A percentile compares a stretch with the other conserved stretches of the same genome.
phyloP scores from a whole-genome alignment of 2,113 vertebrate genomes.

The Ancistrus triradiatus region DNA sequence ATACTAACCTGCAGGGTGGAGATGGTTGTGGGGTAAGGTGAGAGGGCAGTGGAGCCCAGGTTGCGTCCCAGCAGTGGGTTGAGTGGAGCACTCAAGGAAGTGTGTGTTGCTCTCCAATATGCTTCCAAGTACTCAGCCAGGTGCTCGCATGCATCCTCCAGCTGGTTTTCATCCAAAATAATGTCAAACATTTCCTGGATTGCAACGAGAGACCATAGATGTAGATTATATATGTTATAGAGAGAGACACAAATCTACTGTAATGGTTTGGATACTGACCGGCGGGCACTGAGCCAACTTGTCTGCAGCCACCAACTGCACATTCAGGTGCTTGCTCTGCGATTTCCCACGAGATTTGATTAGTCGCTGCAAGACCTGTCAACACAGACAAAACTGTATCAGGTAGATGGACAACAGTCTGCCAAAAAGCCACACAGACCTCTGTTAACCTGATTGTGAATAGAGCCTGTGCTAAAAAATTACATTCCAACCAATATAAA shows the following conservation, averaged over 20 bases:
- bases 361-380: constrained; percentile 89
- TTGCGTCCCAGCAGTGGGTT: constrained; percentile 87
- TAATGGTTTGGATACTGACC: constrained; percentile 69
- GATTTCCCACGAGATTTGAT: constrained; percentile 98
- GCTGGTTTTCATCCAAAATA: constrained; percentile 96
- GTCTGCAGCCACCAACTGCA: constrained; percentile 94
- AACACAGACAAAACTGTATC: constrained; percentile 15
- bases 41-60: constrained; percentile 82
- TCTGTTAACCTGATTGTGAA: no score
- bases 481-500: no score
- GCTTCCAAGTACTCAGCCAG: constrained; percentile 94
- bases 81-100: constrained; percentile 81
- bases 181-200: constrained; percentile 97
- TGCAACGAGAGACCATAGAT: background rate
- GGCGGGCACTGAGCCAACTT: constrained; percentile 95
- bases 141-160: constrained; percentile 96
- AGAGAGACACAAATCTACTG: background rate
- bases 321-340: constrained; percentile 97
- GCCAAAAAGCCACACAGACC: background rate
- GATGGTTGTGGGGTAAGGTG: constrained; percentile 86
- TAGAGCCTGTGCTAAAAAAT: no score
- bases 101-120: constrained; percentile 93
- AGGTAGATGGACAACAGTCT: background rate
- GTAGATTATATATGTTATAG: background rate
- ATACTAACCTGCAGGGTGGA: constrained; percentile 82